Base-by-base conservation (phyloP, 1,140 invertebrate genomes). In the Lepidostoma basale region DNA sequence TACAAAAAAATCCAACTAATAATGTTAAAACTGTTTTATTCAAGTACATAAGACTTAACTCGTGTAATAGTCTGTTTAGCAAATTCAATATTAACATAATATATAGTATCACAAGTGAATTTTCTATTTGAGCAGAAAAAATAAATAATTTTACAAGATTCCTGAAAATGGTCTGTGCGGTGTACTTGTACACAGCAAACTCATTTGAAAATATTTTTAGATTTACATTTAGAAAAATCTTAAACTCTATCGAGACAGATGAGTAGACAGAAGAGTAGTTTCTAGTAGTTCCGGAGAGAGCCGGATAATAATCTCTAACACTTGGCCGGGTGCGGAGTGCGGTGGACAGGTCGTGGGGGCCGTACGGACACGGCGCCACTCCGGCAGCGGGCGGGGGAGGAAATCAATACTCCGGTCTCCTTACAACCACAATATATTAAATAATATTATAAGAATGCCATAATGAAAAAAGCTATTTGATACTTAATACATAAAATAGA, bases 381-480 rank as follows among this genome's bases (percentile, higher is more conserved):
- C 42, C 26, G 5, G n/a, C n/a, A 65, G 14, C 23, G 66, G 72
- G 23, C 18, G 12, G 59, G 58, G 59, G 59, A 75, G 79, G 78
- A 82, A 83, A 83, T 83, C 79, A 83, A 77, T 82, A 83, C 81
- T 79, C 81, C 81, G 75, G 75, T 82, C 79, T 83, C 81, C 81
- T 83, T 83, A 83, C 81, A 82, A 83, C 82, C 82, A 82, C 82
- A 83, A 83, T 83, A 83, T 83, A 83, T 83, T 83, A 83, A 80
- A 83, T 82, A 81, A 82, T 81, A 81, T 82, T 80, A 82, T 81
- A 82, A 81, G 79, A 80, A 82, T 76, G 80, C 79, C 80, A 79
- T 82, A 81, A 79, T 82, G 78, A 82, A 83, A 83, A 81, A 81
- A 81, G 79, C 81, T 82, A 81, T 78, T 76, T 78, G 81, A 83